Evolutionary conservation across 2,797 vertebrate genomes (phyloP).

Genomic region (Notoglanidium macrostoma): DNA sequence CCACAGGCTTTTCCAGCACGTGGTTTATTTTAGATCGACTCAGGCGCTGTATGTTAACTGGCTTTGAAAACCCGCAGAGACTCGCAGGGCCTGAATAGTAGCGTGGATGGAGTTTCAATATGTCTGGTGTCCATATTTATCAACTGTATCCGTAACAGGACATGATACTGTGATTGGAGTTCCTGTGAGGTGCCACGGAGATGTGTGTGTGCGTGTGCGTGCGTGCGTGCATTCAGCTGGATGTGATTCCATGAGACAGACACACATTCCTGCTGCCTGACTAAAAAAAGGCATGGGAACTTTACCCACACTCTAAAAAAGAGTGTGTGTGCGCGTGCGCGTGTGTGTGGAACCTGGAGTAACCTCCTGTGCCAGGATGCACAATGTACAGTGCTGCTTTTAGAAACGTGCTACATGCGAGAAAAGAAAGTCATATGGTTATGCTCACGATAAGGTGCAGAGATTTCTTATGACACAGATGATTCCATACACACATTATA

Average conservation of each 20-base stretch:
- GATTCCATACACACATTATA: neutral
- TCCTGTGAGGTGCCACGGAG: slow-evolving; percentile 1
- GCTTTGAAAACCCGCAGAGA: neutral
- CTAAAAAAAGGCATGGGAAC: slow-evolving; percentile 20
- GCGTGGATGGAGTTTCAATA: slow-evolving; percentile 9
- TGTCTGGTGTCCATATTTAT: slow-evolving; percentile 19
- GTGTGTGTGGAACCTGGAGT: neutral
- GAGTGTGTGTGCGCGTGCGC: neutral
- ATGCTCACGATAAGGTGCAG: neutral
- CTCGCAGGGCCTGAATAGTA: neutral
- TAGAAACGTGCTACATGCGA: neutral
- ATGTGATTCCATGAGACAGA: slow-evolving; percentile 7
- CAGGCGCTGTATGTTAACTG: neutral
- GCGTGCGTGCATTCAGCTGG: neutral
- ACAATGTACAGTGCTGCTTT: neutral
- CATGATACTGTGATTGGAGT: slow-evolving; percentile 14
- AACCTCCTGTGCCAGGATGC: no score
- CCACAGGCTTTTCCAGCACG: slow-evolving; percentile 13
- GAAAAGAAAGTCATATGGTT: neutral
- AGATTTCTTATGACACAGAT: neutral
- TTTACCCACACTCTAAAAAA: neutral
- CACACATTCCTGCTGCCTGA: slow-evolving; percentile 12
- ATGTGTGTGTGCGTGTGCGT: neutral
- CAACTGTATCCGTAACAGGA: slow-evolving; percentile 4
- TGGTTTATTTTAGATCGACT: slow-evolving; percentile 1